Evolutionary conservation across 2,888 invertebrate genomes (phyloP).

Genomic region (Aquatica leii): DNA sequence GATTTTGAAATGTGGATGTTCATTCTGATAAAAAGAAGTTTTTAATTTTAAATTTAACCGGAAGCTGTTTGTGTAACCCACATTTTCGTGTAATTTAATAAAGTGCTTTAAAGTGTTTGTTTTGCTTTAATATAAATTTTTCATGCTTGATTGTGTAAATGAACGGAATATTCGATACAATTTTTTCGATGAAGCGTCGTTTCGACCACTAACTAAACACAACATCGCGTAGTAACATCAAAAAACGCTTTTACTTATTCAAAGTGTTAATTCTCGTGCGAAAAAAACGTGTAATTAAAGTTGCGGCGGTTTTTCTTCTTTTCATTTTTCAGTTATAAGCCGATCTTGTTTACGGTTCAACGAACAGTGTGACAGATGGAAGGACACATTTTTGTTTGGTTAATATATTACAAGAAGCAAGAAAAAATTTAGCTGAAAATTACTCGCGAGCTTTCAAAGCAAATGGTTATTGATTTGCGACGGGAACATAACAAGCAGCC

Average conservation of each 20-base stretch:
- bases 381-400: too few species aligned
- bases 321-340: too few species aligned
- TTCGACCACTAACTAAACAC: background rate
- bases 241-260: too few species aligned
- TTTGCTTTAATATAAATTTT: conserved; percentile 29
- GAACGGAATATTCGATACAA: conserved; percentile 13
- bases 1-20: background rate
- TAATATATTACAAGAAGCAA: too few species aligned
- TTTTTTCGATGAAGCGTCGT: background rate
- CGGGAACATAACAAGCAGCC: conserved; percentile 37
- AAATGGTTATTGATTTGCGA: conserved; percentile 33
- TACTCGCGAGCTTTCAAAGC: background rate
- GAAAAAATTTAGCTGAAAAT: too few species aligned
- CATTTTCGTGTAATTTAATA: conserved; percentile 30
- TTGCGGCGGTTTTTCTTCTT: too few species aligned
- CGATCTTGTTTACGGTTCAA: too few species aligned
- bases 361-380: too few species aligned
- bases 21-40: conserved; percentile 15
- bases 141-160: conserved; percentile 27
- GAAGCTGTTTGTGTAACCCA: conserved; percentile 22
- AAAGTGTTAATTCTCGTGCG: too few species aligned
- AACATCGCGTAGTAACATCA: too few species aligned
- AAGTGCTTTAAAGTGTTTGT: conserved; percentile 33
- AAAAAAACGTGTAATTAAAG: too few species aligned
- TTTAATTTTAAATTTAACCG: conserved; percentile 24